Base-by-base conservation (phyloP, 2,888 invertebrate genomes). In the Scaptomyza caliginosa region DNA sequence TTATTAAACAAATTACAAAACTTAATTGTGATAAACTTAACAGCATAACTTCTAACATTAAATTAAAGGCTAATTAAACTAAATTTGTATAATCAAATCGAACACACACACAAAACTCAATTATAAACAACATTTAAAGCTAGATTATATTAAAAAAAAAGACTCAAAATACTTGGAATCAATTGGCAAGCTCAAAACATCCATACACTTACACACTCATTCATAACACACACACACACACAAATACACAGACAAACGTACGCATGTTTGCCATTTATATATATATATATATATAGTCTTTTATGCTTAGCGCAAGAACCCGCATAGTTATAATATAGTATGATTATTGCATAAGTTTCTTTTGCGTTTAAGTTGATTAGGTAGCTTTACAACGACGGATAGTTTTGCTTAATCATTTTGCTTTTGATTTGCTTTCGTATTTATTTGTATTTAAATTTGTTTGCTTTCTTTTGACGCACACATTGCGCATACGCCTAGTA, bases 341-440 rank as follows among this genome's bases (percentile, higher is more conserved):
- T 62, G 62, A 52, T 63, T 63, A 59, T 63, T 54, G 56, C 50
- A 62, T 74, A 68, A 68, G 67, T 58, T 58, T 64, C 50, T 42
- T 60, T 67, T 54, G 45, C n/a, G 43, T 71, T 67, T 60, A 26
- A 26, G 56, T 74, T 62, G 75, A 68, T 81, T 46, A 81, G 84
- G 81, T 86, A 82, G 81, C 77, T 86, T 80, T 78, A 85, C 84
- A 88, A 88, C 81, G 86, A 75, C 85, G 82, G 82, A 85, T 86
- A 88, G 74, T 76, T 68, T 57, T 60, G 51, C 57, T 60, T 50
- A 50, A 46, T 46, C 46, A 21, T 21, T 39, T 58, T 59, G 32
- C 26, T 24, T 49, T 36, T 45, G 28, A n/a, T n/a, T n/a, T 23
- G 17, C 36, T 45, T 40, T 26, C n/a, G n/a, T n/a, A n/a, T 43